Percentiles rank a stretch among this genome's conserved stretches.
Conservation (phyloP, 2,888 invertebrate genomes). For the Alloscopus bannaensis region DNA sequence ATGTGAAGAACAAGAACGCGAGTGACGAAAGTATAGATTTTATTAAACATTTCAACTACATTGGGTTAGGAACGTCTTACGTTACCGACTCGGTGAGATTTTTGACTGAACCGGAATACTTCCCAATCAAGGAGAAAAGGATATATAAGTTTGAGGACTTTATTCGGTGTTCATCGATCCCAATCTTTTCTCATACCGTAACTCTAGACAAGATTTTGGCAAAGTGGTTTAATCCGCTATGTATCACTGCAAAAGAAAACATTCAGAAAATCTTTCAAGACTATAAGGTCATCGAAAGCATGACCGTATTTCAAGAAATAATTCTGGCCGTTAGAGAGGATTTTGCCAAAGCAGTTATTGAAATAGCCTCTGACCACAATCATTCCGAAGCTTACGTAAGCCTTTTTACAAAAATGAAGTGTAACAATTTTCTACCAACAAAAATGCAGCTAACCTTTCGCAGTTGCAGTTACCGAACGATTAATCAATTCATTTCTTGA, state of each 20-base stretch:
- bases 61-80: slow-evolving; percentile 38
- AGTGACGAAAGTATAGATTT: slow-evolving; percentile 24
- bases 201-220: slow-evolving; percentile 27
- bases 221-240: slow-evolving; percentile 46
- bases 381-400: slow-evolving; percentile 53
- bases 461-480: too few species aligned
- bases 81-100: slow-evolving; percentile 40
- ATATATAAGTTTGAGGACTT: slow-evolving; percentile 34
- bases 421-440: too few species aligned
- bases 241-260: slow-evolving; percentile 42
- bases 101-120: neutral
- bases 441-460: too few species aligned
- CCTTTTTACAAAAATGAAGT: neutral
- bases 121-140: neutral
- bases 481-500: too few species aligned
- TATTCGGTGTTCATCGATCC: slow-evolving; percentile 34
- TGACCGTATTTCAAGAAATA: slow-evolving; percentile 67
- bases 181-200: slow-evolving; percentile 28
- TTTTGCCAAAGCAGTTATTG: slow-evolving; percentile 60
- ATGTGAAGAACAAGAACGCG: neutral
- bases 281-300: slow-evolving; percentile 59
- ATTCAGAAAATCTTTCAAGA: slow-evolving; percentile 62
- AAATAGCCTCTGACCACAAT: slow-evolving; percentile 31
- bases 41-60: slow-evolving; percentile 35
- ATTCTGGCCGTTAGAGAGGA: slow-evolving; percentile 67